Evolutionary conservation across 2,797 vertebrate genomes (phyloP), one percentile per base, ranked within the genome.

Genomic region (Eospalax fontanierii): DNA sequence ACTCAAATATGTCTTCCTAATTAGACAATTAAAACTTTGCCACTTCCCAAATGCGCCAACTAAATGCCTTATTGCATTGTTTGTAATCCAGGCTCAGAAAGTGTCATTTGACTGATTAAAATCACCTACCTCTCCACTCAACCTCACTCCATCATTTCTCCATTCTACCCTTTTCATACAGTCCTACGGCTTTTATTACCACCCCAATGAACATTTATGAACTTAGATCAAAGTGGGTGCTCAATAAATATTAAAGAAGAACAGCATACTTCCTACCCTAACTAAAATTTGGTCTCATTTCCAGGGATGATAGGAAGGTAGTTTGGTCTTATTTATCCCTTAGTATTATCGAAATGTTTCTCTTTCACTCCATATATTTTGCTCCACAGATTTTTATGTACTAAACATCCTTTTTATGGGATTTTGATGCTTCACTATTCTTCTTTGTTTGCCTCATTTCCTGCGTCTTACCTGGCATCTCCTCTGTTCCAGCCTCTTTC

Each of bases 371-470:
- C 16, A 63, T 46, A 70, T 18, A 57, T 88, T 43, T 86, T 92
- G 83, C 40, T 65, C 43, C 26, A 92, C 38, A 65, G 70, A 92
- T 79, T 92, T 88, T 90, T 91, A 46, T 81, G 38, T 18, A 33
- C 83, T 89, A 46, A 78, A 91, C 73, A 66, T 79, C 57, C 22
- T 28, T 76, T 4, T 65, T 90, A 38, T 43, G 26, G 3, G 38
- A 7, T 30, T 38, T 46, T n/a, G 63, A n/a, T 61, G 2, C 33
- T 78, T 89, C 38, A 33, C 30, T 33, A 0, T 68, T 76, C 92
- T 94, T 90, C 46, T 90, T 81, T 70, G 21, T 74, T 94, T 78
- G n/a, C 71, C 57, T 96, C 9, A 90, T 95, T 89, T 93, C 70
- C 24, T 85, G 90, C 65, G 74, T 85, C 83, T 88, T 95, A 73